These are phyloP conservation scores for Sapajus apella DNA, from an alignment of 2,113 vertebrate species.

Conservation along the genomic window DNA sequence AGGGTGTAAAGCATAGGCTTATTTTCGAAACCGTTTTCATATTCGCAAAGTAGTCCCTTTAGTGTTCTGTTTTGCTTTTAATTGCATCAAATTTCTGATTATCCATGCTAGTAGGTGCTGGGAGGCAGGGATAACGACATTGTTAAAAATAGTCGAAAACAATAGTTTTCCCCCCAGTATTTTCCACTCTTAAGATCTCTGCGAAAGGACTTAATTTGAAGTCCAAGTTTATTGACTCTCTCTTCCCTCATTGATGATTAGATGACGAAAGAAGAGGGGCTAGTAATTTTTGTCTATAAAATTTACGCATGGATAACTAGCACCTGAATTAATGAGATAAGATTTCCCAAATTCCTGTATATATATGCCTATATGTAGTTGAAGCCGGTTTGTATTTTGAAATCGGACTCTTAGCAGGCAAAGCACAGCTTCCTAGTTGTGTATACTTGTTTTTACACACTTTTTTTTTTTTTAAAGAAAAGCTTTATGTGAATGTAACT, in stretches of 20 bases:
- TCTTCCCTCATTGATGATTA: not conserved
- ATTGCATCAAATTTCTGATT: not conserved
- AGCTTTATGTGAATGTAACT: not conserved
- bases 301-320: slow-evolving; percentile 45
- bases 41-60: not conserved
- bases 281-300: slow-evolving; percentile 7
- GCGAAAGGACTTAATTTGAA: slow-evolving; percentile 22
- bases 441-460: not conserved
- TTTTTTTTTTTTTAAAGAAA: no score
- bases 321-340: not conserved
- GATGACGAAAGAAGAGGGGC: not conserved
- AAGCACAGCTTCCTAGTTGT: not conserved
- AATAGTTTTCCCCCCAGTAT: not conserved
- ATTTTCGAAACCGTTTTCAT: not conserved
- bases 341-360: not conserved
- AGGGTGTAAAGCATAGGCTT: not conserved
- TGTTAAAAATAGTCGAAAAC: not conserved
- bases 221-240: not conserved
- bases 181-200: not conserved
- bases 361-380: not conserved
- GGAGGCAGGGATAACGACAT: not conserved
- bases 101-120: not conserved
- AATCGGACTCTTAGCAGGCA: not conserved
- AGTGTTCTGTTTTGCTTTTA: not conserved
- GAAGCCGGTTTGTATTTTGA: slow-evolving; percentile 18